Base-by-base conservation (phyloP, 2,888 invertebrate genomes). In the Chymomyza caudatula region DNA sequence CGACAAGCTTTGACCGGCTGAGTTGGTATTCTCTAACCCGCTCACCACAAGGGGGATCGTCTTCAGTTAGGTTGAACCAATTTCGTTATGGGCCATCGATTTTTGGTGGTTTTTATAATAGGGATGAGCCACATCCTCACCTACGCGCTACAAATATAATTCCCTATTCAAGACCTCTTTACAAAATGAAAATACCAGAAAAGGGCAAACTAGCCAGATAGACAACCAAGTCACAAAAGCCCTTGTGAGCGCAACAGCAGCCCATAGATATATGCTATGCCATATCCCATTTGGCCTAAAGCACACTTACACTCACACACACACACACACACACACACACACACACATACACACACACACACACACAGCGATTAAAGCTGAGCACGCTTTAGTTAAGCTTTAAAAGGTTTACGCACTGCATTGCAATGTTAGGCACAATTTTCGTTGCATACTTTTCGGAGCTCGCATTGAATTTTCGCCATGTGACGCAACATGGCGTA, bases 381-480 rank as follows among this genome's bases (percentile, higher is more conserved):
- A 72, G 51, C 67, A 69, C 54, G 61, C 29, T 37, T 60, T 37
- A 43, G 63, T 58, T 51, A 58, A 71, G 69, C 67, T 69, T 71
- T 58, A 80, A 83, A 72, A 51, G 69, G 66, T 77, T 69, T 73
- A 69, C 70, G 69, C 65, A 49, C 52, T 56, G 58, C 66, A 69
- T 13, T 60, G 63, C 63, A 65, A 64, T 57, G 74, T 65, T 73
- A 62, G 65, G 63, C 68, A 71, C 8, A 76, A 70, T 74, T 71
- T 76, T 63, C 68, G 76, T 73, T 82, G 83, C 85, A 79, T 76
- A 65, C 84, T 71, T 75, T 52, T 71, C 60, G 79, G 80, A 69
- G 75, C 77, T 57, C 49, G 62, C 63, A 19, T 17, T 47, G 13
- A 49, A 44, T 15, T 23, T 13, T 15, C 4, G 5, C 42, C 13